Base-by-base conservation (phyloP, 2,797 vertebrate species). In the Peromyscus aztecus region DNA sequence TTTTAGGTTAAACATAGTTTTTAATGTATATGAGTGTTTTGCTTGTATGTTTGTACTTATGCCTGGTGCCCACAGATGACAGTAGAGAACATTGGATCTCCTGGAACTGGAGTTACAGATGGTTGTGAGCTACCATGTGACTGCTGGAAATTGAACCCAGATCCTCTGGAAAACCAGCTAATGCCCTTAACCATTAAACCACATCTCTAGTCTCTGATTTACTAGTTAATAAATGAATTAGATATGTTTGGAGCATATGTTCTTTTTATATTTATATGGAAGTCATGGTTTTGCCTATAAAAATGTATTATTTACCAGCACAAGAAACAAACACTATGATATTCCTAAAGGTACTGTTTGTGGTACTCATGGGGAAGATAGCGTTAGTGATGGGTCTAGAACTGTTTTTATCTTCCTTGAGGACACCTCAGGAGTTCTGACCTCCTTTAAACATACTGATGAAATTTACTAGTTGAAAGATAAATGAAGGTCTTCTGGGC, bases 401-500 rank as follows among this genome's bases (percentile, higher is more conserved):
- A 46, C 43, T 37, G 17, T 86, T 84, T 89, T 89, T 11, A 37
- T 94, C 69, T 29, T 96, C 85, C 92, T 81, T 43, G 46, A 69
- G 73, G 92, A 92, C 37, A 52, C 49, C 57, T 76, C 46, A 19
- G 83, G 57, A 78, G 78, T 94, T 89, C 34, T 89, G 91, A 87
- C 85, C 82, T 92, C 90, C 40, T 94, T 95, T 95, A 96, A 96
- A 94, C 95, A 94, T 6, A 57, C 63, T 46, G 92, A 95, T 94
- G 59, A 89, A 67, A 94, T 97, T 97, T 97, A 94, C 83, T 90
- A 90, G 78, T 89, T 91, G 52, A 75, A 95, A 95, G 95, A 97
- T 96, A 97, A 97, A 97, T 93, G 94, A 93, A 80, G 52, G 49
- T 95, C 90, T 95, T 89, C 69, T 31, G 94, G 93, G 90, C 52